A percentile compares a stretch with the other conserved stretches of the same genome.
These are phyloP conservation scores for Dioctria rufipes DNA, from an alignment of 2,888 invertebrate species.

Conservation along the genomic window DNA sequence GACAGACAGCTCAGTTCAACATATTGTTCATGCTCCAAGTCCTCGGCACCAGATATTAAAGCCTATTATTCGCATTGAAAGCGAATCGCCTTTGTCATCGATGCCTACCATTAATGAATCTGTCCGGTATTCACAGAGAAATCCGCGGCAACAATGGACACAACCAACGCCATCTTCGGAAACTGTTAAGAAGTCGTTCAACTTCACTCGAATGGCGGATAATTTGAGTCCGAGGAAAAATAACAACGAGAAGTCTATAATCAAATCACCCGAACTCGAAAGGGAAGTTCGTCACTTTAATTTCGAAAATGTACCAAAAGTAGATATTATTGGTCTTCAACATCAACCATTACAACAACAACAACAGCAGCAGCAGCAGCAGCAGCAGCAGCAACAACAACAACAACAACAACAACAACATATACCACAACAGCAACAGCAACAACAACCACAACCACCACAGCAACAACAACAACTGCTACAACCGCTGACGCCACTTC, in stretches of 20 bases:
- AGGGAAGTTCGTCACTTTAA: slow-evolving; percentile 69
- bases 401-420: slow-evolving; percentile 7
- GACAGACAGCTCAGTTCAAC: slow-evolving; percentile 17
- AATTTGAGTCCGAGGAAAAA: slow-evolving; percentile 67
- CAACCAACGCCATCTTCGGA: slow-evolving; percentile 11
- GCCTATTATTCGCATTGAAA: slow-evolving; percentile 51
- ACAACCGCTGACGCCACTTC: slow-evolving; percentile 62
- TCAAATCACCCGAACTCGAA: slow-evolving; percentile 56
- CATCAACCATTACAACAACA: slow-evolving; percentile 58
- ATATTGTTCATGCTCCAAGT: slow-evolving; percentile 29
- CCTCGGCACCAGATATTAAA: slow-evolving; percentile 33
- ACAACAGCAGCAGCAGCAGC: slow-evolving; percentile 55
- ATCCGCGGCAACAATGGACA: slow-evolving; percentile 45
- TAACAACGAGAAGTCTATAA: slow-evolving; percentile 22
- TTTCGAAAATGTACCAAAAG: slow-evolving; percentile 62
- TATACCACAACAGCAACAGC: slow-evolving; percentile 59
- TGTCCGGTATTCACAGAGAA: slow-evolving; percentile 34
- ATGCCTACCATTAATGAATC: neutral
- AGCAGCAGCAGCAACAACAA: slow-evolving; percentile 59
- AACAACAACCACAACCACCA: slow-evolving; percentile 55
- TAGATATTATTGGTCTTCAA: slow-evolving; percentile 64
- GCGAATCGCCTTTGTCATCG: slow-evolving; percentile 27
- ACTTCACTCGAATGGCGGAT: slow-evolving; percentile 70
- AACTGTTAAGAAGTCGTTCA: slow-evolving; percentile 67
- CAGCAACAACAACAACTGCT: slow-evolving; percentile 58